Conservation (phyloP, 2,797 vertebrate species). For the Natrix natrix region DNA sequence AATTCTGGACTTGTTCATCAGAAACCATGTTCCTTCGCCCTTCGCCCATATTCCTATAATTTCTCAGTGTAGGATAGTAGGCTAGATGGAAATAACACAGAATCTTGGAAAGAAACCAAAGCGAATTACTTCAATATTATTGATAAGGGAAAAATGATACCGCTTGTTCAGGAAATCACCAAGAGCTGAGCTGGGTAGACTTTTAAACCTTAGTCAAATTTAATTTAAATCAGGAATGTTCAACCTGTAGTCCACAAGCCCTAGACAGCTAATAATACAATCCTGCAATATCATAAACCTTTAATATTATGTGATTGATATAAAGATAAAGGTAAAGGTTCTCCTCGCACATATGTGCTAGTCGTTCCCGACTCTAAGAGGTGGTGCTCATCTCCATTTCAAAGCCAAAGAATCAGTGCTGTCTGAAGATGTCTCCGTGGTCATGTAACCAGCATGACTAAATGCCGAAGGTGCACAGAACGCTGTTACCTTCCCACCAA, state of each 20-base stretch:
- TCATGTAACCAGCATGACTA: no score
- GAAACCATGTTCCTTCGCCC: constrained; percentile 34
- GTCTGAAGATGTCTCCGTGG: no score
- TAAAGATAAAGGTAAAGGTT: no score
- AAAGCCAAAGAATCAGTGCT: no score
- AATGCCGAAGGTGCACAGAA: no score
- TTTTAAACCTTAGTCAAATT: background rate
- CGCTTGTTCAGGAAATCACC: background rate
- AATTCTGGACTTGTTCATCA: constrained; percentile 46
- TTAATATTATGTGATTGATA: background rate
- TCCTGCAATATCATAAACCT: background rate
- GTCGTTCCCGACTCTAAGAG: no score
- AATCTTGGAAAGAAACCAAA: background rate
- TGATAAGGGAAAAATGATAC: background rate
- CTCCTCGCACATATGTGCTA: no score
- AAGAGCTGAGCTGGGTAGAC: background rate
- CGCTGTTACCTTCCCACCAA: no score
- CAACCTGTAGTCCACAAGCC: background rate
- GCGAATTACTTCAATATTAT: background rate
- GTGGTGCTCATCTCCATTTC: no score
- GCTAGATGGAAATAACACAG: background rate
- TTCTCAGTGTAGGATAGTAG: constrained; percentile 18
- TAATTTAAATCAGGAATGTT: background rate
- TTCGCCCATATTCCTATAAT: constrained; percentile 50
- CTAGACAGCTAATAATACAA: background rate